These are phyloP conservation scores for Xestia sexstrigata DNA, from an alignment of 2,888 invertebrate species.

Conservation along the genomic window DNA sequence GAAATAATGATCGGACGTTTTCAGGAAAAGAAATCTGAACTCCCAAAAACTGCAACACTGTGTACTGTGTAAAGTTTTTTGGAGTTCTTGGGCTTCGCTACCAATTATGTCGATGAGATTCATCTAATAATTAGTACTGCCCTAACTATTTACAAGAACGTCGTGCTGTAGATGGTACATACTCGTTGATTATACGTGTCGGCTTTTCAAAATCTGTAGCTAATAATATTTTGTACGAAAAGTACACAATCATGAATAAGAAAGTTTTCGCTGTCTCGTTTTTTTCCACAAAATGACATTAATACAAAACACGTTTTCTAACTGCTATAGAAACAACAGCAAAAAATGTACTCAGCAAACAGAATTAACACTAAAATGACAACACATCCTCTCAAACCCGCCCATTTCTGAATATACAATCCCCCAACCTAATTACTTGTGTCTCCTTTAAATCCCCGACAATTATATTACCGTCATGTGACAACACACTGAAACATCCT, in stretches of 20 bases:
- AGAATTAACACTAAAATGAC: background rate
- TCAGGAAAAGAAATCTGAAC: background rate
- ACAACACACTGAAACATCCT: slow-evolving; percentile 16
- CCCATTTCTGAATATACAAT: background rate
- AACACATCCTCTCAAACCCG: background rate
- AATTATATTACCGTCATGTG: slow-evolving; percentile 40
- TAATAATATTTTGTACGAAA: background rate
- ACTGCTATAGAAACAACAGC: background rate
- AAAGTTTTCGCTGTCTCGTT: background rate
- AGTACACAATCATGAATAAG: background rate
- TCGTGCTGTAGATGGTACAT: background rate
- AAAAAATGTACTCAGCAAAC: background rate
- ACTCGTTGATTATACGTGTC: background rate
- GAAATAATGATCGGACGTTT: slow-evolving; percentile 8
- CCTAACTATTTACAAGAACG: background rate
- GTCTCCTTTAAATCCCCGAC: slow-evolving; percentile 38
- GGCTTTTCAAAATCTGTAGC: background rate
- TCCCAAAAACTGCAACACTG: background rate
- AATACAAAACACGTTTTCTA: background rate
- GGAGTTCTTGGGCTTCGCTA: background rate
- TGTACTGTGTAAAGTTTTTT: background rate
- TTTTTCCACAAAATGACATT: background rate
- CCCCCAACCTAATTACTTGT: slow-evolving; percentile 15
- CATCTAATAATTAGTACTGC: background rate
- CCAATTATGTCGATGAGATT: background rate